Conservation (phyloP, 2,797 vertebrate species). For the Danionella dracula region DNA sequence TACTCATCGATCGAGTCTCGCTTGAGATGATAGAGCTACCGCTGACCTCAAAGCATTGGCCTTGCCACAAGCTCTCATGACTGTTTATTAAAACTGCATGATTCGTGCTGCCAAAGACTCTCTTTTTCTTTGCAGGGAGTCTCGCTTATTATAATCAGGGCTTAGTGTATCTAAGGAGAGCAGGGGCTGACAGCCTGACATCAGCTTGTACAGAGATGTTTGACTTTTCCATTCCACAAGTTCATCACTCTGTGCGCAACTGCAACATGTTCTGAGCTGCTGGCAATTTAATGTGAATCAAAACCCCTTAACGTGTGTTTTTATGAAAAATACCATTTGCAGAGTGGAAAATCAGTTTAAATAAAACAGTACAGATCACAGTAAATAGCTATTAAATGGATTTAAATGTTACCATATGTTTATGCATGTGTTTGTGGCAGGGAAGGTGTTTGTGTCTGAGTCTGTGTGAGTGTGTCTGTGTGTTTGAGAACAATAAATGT, state of each 20-base stretch:
- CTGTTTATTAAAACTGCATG: slow-evolving; percentile 48
- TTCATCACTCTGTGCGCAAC: slow-evolving; percentile 42
- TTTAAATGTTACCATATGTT: slow-evolving; percentile 75
- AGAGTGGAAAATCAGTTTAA: slow-evolving; percentile 73
- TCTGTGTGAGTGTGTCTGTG: slow-evolving; percentile 47
- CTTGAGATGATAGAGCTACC: slow-evolving; percentile 41
- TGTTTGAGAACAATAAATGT: slow-evolving; percentile 33
- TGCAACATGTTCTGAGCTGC: slow-evolving; percentile 53
- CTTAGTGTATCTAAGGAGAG: slow-evolving; percentile 21
- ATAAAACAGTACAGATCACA: slow-evolving; percentile 71
- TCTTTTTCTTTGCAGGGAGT: slow-evolving; percentile 26
- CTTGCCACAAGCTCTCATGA: slow-evolving; percentile 35
- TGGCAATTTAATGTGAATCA: slow-evolving; percentile 64
- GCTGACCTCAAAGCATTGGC: slow-evolving; percentile 43
- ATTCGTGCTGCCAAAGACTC: slow-evolving; percentile 28
- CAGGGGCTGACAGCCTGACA: slow-evolving; percentile 39
- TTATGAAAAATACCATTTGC: slow-evolving; percentile 71
- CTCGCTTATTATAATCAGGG: slow-evolving; percentile 33
- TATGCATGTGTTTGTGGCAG: slow-evolving; percentile 69
- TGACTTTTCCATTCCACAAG: slow-evolving; percentile 46
- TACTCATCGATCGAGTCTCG: slow-evolving; percentile 21
- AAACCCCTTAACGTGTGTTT: slow-evolving; percentile 50
- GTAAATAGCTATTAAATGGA: slow-evolving; percentile 73
- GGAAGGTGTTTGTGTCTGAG: slow-evolving; percentile 51
- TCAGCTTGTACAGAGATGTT: slow-evolving; percentile 31